phyloP scores from a whole-genome alignment of 2,888 invertebrate genomes.

The Hyposoter dolosus region DNA sequence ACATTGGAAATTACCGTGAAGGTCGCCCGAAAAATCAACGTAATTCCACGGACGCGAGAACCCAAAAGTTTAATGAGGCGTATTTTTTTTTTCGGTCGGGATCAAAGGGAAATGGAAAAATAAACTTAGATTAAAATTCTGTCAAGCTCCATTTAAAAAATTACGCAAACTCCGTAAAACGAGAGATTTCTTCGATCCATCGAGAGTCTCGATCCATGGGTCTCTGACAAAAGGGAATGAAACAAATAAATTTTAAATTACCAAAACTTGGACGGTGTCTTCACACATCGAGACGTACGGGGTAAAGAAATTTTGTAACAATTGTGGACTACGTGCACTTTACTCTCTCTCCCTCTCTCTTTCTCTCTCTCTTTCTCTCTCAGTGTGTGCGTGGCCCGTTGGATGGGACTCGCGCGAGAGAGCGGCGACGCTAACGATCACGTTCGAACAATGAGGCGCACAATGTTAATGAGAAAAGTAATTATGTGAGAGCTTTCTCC shows the following conservation, averaged over 20 bases:
- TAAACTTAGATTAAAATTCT: no score
- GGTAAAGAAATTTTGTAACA: slow-evolving; percentile 75
- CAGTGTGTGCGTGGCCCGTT: neutral
- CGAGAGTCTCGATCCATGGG: no score
- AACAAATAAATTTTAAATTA: neutral
- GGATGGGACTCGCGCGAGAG: neutral
- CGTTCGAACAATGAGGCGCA: slow-evolving; percentile 77
- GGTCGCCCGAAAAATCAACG: neutral
- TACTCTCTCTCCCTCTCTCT: slow-evolving; percentile 54
- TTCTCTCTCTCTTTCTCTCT: no score
- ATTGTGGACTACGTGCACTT: slow-evolving; percentile 76
- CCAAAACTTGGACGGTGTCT: neutral
- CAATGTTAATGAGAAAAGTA: slow-evolving; percentile 83
- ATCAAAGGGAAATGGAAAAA: no score
- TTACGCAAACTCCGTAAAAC: no score
- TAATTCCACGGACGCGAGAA: neutral
- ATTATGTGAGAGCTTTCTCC: slow-evolving; percentile 79
- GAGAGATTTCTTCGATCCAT: no score
- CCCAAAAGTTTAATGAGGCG: neutral
- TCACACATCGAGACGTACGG: neutral
- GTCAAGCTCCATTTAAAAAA: no score
- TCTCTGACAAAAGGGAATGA: no score
- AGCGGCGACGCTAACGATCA: slow-evolving; percentile 67
- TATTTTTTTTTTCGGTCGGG: no score
- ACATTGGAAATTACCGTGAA: neutral